A percentile compares a stretch with the other conserved stretches of the same genome.
Evolutionary conservation across 2,888 invertebrate species (phyloP).

Genomic region (Temnothorax rugatulus): DNA sequence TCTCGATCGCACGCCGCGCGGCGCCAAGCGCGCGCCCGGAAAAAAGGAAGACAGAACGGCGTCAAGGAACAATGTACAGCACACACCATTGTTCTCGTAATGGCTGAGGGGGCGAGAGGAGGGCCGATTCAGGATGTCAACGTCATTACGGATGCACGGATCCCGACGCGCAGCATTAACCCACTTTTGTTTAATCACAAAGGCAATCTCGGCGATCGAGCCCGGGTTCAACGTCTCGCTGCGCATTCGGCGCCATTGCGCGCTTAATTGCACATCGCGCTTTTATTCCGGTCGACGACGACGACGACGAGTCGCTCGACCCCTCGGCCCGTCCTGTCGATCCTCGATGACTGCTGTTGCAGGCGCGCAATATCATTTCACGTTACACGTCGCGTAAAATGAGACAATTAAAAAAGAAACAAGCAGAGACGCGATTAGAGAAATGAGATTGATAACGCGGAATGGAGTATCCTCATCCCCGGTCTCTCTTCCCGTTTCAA

Average conservation of each 20-base stretch:
- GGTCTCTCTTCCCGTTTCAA: background rate
- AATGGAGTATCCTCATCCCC: background rate
- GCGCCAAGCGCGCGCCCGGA: conserved; percentile 42
- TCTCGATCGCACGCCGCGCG: conserved; percentile 71
- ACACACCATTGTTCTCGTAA: conserved; percentile 75
- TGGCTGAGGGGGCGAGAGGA: conserved; percentile 48
- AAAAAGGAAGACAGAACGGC: conserved; percentile 61
- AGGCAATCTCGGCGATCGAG: conserved; percentile 72
- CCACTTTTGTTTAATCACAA: conserved; percentile 80
- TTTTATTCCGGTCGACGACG: conserved; percentile 37
- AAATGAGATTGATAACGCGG: background rate
- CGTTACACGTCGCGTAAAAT: background rate
- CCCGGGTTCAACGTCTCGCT: conserved; percentile 73
- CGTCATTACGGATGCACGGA: conserved; percentile 76
- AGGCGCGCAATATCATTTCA: background rate
- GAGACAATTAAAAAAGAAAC: too few species aligned
- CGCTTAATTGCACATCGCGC: conserved; percentile 61
- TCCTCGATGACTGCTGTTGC: background rate
- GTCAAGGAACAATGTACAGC: conserved; percentile 76
- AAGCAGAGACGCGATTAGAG: too few species aligned
- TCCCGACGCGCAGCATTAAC: conserved; percentile 77
- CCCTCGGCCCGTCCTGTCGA: background rate
- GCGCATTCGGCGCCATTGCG: conserved; percentile 62
- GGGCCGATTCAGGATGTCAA: conserved; percentile 76
- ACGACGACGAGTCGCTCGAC: conserved; percentile 1